phyloP scores from a whole-genome alignment of 2,888 invertebrate species.

The Caenorhabditis sp. region DNA sequence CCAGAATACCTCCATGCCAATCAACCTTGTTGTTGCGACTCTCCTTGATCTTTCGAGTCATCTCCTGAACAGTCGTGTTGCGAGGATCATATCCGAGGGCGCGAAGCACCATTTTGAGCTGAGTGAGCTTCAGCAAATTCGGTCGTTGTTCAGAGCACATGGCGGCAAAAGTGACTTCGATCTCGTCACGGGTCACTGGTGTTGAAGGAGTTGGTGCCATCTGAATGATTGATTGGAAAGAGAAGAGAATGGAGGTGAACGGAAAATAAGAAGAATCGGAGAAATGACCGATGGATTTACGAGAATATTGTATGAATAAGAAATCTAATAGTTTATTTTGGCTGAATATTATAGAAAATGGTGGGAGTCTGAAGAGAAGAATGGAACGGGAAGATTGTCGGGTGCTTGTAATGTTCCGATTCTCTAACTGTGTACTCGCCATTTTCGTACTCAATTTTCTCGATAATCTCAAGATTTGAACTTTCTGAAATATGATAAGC shows the following conservation, averaged over 20 bases:
- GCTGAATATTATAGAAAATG: slow-evolving; percentile 63
- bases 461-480: slow-evolving; percentile 37
- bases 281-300: background rate
- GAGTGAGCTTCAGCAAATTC: slow-evolving; percentile 64
- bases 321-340: slow-evolving; percentile 14
- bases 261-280: slow-evolving; percentile 14
- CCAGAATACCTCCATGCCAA: slow-evolving; percentile 59
- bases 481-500: slow-evolving; percentile 17
- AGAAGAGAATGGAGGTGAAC: background rate
- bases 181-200: slow-evolving; percentile 65
- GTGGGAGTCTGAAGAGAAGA: slow-evolving; percentile 67
- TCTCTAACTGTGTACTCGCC: slow-evolving; percentile 6
- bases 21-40: slow-evolving; percentile 49
- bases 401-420: background rate
- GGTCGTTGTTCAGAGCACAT: slow-evolving; percentile 67
- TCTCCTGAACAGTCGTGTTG: slow-evolving; percentile 96
- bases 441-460: slow-evolving; percentile 47
- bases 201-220: slow-evolving; percentile 61
- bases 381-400: slow-evolving; percentile 63
- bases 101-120: slow-evolving; percentile 88
- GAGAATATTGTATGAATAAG: background rate
- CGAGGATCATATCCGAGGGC: slow-evolving; percentile 98
- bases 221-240: background rate
- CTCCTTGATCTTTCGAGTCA: slow-evolving; percentile 85
- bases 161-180: slow-evolving; percentile 69